Evolutionary conservation across 2,888 invertebrate species (phyloP), one percentile per base, ranked within the genome.

Genomic region (Eupithecia pulchellata): DNA sequence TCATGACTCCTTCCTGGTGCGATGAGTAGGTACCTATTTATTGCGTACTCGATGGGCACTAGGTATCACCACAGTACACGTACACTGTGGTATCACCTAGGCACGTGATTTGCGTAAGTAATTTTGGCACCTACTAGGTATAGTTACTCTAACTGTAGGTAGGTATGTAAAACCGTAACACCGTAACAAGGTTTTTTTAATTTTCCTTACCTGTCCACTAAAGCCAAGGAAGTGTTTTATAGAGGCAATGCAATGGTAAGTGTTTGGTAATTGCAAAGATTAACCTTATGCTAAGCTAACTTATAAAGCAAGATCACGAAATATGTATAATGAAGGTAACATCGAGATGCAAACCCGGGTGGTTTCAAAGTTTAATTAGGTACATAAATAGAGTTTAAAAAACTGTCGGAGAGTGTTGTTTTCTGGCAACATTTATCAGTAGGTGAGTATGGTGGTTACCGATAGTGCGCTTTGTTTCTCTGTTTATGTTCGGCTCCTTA

Each of bases 161-260:
- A 62, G 36, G 25, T 62, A 62, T 17, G 42, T 42, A 6, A 14
- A 29, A 57, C 17, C 29, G 29, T 57, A 57, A 57, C 57, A 57
- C n/a, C n/a, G n/a, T n/a, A n/a, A n/a, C n/a, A 57, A 14, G 57
- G 29, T 29, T 57, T 29, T 42, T n/a, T 29, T 57, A 29, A 57
- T 17, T 57, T 62, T 52, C 66, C 64, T 73, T 70, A 70, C 67
- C 73, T 68, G 58, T 66, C 57, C 25, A 52, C 52, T 32, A 65
- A 57, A 25, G 25, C 25, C 76, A 74, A 74, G 76, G 74, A 36
- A 69, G 71, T 61, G 61, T 65, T 73, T 74, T 74, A 76, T 71
- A 60, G 58, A 71, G 71, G 72, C 66, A 57, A 57, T 57, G 29
- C 57, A 29, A 29, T 27, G 27, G 6, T 29, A 17, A 57, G 20